Conservation (phyloP, 2,888 invertebrate genomes). For the Agrochola lychnidis region DNA sequence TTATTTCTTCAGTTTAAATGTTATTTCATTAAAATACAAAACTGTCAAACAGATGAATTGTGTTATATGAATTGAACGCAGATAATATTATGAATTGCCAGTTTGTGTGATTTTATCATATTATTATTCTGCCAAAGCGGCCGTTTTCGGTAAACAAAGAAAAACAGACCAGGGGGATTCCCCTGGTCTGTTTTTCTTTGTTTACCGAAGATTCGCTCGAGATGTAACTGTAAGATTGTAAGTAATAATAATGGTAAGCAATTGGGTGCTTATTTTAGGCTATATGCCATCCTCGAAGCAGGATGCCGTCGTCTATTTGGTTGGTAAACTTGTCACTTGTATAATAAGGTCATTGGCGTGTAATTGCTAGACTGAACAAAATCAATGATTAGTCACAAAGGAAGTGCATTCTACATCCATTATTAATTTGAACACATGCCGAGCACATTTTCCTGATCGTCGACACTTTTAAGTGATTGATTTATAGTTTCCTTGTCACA, state of each 20-base stretch:
- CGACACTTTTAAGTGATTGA: conserved; percentile 21
- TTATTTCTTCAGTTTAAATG: too few relatives aligned
- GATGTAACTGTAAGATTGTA: background rate
- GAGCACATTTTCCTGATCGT: conserved; percentile 33
- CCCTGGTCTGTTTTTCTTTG: too few relatives aligned
- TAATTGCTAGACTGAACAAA: conserved; percentile 7
- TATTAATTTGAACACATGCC: conserved; percentile 30
- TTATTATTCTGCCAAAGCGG: too few relatives aligned
- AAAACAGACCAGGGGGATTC: too few relatives aligned
- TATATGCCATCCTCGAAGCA: background rate
- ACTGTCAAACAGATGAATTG: too few relatives aligned
- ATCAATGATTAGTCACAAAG: conserved; percentile 1
- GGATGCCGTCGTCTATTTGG: background rate
- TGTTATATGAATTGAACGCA: too few relatives aligned
- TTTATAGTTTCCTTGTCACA: conserved; percentile 48
- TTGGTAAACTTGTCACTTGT: background rate
- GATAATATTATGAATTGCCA: too few relatives aligned
- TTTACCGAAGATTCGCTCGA: background rate
- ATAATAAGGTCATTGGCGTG: background rate
- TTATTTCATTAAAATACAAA: too few relatives aligned
- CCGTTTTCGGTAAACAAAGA: too few relatives aligned
- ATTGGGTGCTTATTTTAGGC: background rate
- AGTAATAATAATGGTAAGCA: background rate
- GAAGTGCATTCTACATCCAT: conserved; percentile 40
- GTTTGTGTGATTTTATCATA: too few relatives aligned